Evolutionary conservation across 1,140 invertebrate species (phyloP).

Genomic region (Dysdera silvatica): DNA sequence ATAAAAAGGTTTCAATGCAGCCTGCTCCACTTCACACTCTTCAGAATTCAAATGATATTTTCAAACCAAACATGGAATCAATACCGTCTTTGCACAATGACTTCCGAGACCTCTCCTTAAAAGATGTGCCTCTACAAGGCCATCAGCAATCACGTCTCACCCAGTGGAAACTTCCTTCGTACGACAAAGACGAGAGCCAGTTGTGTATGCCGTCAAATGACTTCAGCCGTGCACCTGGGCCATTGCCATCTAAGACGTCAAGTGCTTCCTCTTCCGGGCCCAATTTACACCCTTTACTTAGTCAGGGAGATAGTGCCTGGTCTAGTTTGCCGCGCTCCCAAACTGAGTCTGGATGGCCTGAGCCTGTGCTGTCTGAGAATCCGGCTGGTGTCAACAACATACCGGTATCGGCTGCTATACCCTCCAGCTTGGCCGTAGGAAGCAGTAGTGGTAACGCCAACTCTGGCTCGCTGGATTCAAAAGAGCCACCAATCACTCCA

Average conservation of each 20-base stretch:
- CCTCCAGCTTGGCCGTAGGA: no score
- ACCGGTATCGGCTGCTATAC: no score
- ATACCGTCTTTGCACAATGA: conserved; percentile 59
- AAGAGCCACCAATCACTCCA: no score
- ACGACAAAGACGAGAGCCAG: conserved; percentile 60
- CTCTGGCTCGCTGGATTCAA: no score
- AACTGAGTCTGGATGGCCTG: conserved; percentile 20
- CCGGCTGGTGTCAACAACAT: no score
- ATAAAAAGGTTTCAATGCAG: no score
- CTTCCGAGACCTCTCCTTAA: conserved; percentile 66
- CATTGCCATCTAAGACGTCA: conserved; percentile 58
- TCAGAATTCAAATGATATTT: conserved; percentile 15
- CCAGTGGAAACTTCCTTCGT: conserved; percentile 80
- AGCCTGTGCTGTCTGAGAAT: no score
- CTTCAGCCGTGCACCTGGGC: conserved; percentile 83
- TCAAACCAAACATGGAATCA: conserved; percentile 9
- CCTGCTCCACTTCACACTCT: neutral
- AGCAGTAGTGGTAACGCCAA: no score
- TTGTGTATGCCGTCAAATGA: conserved; percentile 44
- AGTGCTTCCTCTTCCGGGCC: conserved; percentile 39
- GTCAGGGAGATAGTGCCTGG: conserved; percentile 48
- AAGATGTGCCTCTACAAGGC: conserved; percentile 48
- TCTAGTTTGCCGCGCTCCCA: conserved; percentile 18
- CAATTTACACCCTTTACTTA: conserved; percentile 55
- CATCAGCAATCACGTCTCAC: conserved; percentile 69